A percentile compares a stretch with the other conserved stretches of the same genome.
phyloP scores from a whole-genome alignment of 2,797 vertebrate species.

The Syndactyla subalaris region DNA sequence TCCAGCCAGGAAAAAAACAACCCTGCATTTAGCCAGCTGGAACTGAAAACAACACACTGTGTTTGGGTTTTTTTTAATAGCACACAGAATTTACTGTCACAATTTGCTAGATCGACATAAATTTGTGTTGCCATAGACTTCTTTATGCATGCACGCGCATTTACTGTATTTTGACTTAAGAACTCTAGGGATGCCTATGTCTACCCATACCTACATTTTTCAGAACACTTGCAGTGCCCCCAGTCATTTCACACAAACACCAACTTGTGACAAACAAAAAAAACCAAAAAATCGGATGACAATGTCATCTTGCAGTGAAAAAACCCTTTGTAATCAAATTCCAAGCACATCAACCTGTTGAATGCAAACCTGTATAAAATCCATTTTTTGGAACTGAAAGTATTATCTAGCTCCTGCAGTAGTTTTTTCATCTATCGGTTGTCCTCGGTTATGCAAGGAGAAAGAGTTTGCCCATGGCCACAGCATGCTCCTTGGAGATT shows the following conservation, averaged over 20 bases:
- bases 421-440: background rate
- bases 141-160: background rate
- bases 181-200: background rate
- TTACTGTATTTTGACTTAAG: background rate
- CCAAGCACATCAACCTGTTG: background rate
- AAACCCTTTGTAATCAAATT: background rate
- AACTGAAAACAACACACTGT: background rate
- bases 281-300: background rate
- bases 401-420: background rate
- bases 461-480: background rate
- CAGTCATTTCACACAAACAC: background rate
- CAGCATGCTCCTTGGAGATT: fast-evolving
- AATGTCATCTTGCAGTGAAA: background rate
- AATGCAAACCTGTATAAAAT: background rate
- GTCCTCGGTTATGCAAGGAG: background rate
- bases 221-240: background rate
- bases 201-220: background rate
- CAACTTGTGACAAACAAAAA: background rate
- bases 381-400: background rate
- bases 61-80: background rate
- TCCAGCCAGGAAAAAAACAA: constrained; percentile 16
- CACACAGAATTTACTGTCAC: background rate
- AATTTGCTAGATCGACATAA: background rate
- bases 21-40: background rate
- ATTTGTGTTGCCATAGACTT: background rate